Evolutionary conservation across 2,797 vertebrate genomes (phyloP), one percentile per base, ranked within the genome.

Genomic region (Sarcophilus harrisii): DNA sequence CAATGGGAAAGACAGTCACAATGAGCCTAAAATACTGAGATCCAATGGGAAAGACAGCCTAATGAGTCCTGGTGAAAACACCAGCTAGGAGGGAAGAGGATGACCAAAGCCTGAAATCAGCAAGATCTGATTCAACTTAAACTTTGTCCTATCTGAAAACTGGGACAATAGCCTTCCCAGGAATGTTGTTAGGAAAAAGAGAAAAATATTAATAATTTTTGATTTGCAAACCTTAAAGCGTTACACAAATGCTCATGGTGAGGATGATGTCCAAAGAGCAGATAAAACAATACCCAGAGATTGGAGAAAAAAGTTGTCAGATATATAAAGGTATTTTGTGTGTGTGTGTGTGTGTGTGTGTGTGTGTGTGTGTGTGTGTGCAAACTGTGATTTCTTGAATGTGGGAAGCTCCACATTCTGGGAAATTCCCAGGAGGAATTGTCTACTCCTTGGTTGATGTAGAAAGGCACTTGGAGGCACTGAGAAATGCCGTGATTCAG

Each of bases 271-370:
- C 57, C 66, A 60, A 94, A 94, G 4, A 57, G 29, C 21, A 89
- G 45, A 58, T 30, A 30, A 29, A n/a, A 91, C 21, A 24, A 24
- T 4, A 13, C 30, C 66, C 81, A 55, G 49, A 92, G 38, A 90
- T 10, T 90, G 92, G 87, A 0, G 94, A 95, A 60, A 97, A 96
- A 94, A 96, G 97, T 91, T 93, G 95, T 96, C 93, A 96, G 97
- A 97, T 93, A 96, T 91, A 55, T 96, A 94, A 97, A 97, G 97
- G 60, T 12, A 66, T 30, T 66, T 66, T 29, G 27, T 59, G 27
- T 59, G 58, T 59, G 28, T 60, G 28, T 60, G 28, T 11, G 28
- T 59, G 58, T 60, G 59, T 60, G 59, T 30, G 11, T 60, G 59
- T 13, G 30, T 62, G 12, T 5, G 28, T 59, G 27, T 9, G 27